These are phyloP conservation scores for Pogonus chalceus DNA, from an alignment of 1,140 invertebrate genomes.

Conservation along the genomic window DNA sequence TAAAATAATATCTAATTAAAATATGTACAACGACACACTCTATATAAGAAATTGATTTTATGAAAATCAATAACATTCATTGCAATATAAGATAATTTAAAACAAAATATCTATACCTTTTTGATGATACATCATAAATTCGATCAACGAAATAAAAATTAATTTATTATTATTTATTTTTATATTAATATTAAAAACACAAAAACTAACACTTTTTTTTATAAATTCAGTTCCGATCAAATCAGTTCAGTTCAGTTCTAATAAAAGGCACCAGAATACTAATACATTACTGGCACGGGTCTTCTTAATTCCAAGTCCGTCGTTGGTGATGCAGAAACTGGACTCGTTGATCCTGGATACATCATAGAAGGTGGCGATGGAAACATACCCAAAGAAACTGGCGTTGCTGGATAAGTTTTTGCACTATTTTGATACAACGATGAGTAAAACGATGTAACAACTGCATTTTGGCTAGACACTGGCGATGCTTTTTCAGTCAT, in stretches of 20 bases:
- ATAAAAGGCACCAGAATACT: conserved; percentile 17
- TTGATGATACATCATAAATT: too few species aligned
- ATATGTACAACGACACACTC: not conserved
- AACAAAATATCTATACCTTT: too few species aligned
- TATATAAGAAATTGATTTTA: not conserved
- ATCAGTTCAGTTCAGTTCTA: too few species aligned
- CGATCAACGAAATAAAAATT: too few species aligned
- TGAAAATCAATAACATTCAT: not conserved
- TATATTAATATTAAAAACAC: too few species aligned
- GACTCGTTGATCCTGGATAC: conserved; percentile 37
- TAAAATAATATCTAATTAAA: not conserved
- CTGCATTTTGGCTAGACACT: conserved; percentile 36
- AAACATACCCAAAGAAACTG: conserved; percentile 24
- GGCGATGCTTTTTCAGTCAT: conserved; percentile 25
- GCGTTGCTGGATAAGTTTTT: conserved; percentile 34
- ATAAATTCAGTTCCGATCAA: too few species aligned
- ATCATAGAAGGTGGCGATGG: conserved; percentile 33
- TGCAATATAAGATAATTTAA: not conserved
- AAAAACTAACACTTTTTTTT: too few species aligned
- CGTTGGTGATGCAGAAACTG: conserved; percentile 35
- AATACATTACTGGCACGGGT: conserved; percentile 46
- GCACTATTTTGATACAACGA: conserved; percentile 39
- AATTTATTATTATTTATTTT: too few species aligned
- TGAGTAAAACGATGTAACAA: conserved; percentile 48
- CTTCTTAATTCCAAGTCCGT: conserved; percentile 41